Base-by-base conservation (phyloP, 2,888 invertebrate species). In the Pantelozetes paolii region DNA sequence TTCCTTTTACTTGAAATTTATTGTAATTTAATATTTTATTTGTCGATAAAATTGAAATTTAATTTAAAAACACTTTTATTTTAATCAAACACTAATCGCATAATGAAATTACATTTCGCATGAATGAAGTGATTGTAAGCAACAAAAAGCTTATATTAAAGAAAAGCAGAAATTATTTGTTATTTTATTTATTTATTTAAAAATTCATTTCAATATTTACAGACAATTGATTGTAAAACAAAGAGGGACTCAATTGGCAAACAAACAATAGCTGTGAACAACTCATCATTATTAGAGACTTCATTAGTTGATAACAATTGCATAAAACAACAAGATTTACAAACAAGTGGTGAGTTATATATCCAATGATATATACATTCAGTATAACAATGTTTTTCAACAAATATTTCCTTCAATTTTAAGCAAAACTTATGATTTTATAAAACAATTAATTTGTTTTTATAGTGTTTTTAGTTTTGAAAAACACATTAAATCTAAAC, bases 271-370 rank as follows among this genome's bases (percentile, higher is more conserved):
- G 62, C 62, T 62, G 2, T 32, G 32, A 62, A 62, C 62, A 62
- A 32, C 18, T 62, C 62, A 62, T 62, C 62, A 62, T 62, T 54
- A 54, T 54, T 62, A 32, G 62, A 62, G 62, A 32, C 62, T 62
- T 62, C 62, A 62, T 62, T 62, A 62, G 62, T 62, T 32, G 62
- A 13, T 13, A 30, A 62, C 30, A 23, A 54, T 54, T 54, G 26
- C 54, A 54, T 54, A 50, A 50, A 59, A 28, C 28, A 30, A 59
- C 59, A 59, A 59, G 59, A 26, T 59, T 59, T 59, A 62, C 62
- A 62, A 62, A 54, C 54, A 54, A 62, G 62, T 62, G 62, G 62
- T 62, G 62, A 62, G 62, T 62, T 18, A 62, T 36, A 62, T 62
- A 54, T 45, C 13, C 45, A 13, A 18, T 18, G 13, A n/a, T n/a